These are phyloP conservation scores for Potamilus streckersoni DNA, from an alignment of 1,140 invertebrate species.

Conservation along the genomic window DNA sequence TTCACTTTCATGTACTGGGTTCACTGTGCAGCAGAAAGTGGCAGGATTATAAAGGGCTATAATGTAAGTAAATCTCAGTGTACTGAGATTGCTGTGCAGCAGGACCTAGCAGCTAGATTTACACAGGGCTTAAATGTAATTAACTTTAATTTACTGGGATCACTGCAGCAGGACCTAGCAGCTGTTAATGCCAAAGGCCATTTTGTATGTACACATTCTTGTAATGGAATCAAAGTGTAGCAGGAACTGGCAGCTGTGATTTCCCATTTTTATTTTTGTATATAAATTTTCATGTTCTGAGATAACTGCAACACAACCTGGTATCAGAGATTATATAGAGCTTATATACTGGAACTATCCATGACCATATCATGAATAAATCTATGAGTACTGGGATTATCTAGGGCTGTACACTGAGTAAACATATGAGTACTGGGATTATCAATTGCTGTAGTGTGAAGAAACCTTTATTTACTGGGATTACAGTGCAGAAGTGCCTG, in stretches of 20 bases:
- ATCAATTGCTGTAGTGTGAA: too few species aligned
- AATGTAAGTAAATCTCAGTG: background rate
- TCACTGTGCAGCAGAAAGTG: background rate
- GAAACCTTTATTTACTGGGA: too few species aligned
- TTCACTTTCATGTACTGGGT: background rate
- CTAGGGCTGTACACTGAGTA: too few species aligned
- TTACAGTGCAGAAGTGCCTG: too few species aligned
- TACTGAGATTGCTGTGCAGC: background rate
- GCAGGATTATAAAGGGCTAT: too few species aligned
- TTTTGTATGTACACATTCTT: constrained; percentile 82
- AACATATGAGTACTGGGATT: too few species aligned
- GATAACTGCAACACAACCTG: too few species aligned
- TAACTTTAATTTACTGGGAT: constrained; percentile 66
- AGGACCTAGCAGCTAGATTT: too few species aligned
- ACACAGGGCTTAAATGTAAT: background rate
- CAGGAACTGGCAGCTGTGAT: background rate
- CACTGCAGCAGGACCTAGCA: constrained; percentile 85
- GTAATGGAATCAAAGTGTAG: background rate
- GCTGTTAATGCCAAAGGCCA: constrained; percentile 84
- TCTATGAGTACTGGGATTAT: too few species aligned
- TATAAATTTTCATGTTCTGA: background rate
- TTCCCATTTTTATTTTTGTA: too few species aligned
- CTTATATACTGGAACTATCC: background rate
- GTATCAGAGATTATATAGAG: background rate
- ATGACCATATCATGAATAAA: background rate